Evolutionary conservation across 1,140 invertebrate genomes (phyloP).

Genomic region (Chironomus striatipennis): DNA sequence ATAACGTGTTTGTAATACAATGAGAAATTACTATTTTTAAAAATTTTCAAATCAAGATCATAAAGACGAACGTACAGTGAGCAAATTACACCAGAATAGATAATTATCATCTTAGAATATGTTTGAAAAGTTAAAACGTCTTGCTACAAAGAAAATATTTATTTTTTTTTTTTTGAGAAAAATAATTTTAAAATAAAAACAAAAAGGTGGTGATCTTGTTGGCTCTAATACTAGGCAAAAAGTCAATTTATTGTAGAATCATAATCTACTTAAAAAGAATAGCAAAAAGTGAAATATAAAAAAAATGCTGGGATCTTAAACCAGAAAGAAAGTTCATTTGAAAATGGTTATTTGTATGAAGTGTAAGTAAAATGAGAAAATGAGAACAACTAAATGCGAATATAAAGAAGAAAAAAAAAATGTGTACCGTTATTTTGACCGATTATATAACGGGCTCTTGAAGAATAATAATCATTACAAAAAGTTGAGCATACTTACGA

Average conservation of each 20-base stretch:
- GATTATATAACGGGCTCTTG: slow-evolving; percentile 15
- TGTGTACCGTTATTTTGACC: slow-evolving; percentile 19
- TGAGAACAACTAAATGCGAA: slow-evolving; percentile 18
- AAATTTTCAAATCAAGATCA: slow-evolving; percentile 17
- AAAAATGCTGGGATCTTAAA: too few relatives aligned
- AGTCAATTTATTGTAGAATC: too few relatives aligned
- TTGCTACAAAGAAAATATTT: too few relatives aligned
- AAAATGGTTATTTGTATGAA: not conserved
- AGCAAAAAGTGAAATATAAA: too few relatives aligned
- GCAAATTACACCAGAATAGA: slow-evolving; percentile 12
- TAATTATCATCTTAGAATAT: slow-evolving; percentile 14
- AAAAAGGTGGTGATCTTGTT: too few relatives aligned
- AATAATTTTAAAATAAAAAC: too few relatives aligned
- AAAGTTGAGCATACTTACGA: not conserved
- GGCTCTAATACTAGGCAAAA: too few relatives aligned
- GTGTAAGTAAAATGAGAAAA: not conserved
- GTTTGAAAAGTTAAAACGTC: not conserved
- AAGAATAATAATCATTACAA: slow-evolving; percentile 1
- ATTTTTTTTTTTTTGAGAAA: too few relatives aligned
- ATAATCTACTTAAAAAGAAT: too few relatives aligned
- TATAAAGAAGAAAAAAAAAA: not conserved
- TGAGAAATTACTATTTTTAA: slow-evolving; percentile 23
- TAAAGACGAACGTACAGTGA: not conserved
- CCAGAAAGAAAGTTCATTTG: not conserved
- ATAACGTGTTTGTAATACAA: slow-evolving; percentile 17